Conservation (phyloP, 2,797 vertebrate genomes). For the Linurgus olivaceus region DNA sequence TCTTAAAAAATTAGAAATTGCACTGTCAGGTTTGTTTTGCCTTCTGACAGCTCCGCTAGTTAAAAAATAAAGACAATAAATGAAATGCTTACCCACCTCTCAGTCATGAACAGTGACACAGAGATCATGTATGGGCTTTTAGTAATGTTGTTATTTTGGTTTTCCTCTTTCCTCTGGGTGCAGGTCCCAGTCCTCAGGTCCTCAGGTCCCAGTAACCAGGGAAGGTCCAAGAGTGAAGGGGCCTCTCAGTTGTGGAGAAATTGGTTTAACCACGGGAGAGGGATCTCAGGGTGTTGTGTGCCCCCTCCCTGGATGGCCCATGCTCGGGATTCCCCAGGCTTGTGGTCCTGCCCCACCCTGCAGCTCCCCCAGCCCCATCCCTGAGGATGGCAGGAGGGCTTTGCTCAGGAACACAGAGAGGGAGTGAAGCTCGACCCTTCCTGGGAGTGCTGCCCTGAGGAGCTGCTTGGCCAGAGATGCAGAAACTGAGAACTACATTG, state of each 20-base stretch:
- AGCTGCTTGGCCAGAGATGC: not conserved
- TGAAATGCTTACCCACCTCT: not conserved
- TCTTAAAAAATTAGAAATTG: not conserved
- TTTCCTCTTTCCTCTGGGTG: not conserved
- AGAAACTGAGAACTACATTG: not conserved
- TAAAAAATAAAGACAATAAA: not conserved
- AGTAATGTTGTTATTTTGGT: no score
- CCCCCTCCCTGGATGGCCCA: rapidly evolving
- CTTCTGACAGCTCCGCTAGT: not conserved
- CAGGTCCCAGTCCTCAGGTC: not conserved
- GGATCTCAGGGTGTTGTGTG: not conserved
- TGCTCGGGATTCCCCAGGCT: rapidly evolving
- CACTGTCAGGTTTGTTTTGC: not conserved
- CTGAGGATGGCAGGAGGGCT: rapidly evolving
- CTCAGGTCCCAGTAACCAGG: not conserved
- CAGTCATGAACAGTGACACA: rapidly evolving
- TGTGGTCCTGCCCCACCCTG: not conserved
- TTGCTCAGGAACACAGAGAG: not conserved
- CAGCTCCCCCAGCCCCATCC: rapidly evolving
- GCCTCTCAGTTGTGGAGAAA: not conserved
- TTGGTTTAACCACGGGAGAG: rapidly evolving
- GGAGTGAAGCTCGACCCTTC: not conserved
- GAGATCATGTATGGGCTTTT: not conserved
- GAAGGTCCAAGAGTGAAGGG: not conserved
- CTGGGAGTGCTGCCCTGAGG: not conserved